These are phyloP conservation scores for Elymnias hypermnestra DNA, from an alignment of 1,140 invertebrate genomes.

Conservation along the genomic window DNA sequence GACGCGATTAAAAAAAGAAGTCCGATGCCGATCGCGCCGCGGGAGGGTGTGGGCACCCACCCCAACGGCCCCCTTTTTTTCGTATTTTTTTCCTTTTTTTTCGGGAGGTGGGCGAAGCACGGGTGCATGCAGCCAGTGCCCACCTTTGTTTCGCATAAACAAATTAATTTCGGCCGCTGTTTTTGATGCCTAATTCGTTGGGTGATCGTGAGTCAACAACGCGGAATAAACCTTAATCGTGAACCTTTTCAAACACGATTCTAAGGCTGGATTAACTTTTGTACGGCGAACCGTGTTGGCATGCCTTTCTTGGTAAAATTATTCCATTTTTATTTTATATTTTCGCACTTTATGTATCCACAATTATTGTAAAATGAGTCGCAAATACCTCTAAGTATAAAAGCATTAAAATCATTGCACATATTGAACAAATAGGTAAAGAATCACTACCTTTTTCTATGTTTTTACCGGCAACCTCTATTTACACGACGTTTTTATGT, in stretches of 20 bases:
- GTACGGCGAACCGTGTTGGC: not conserved
- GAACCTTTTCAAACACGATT: constrained; percentile 17
- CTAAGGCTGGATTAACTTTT: constrained; percentile 18
- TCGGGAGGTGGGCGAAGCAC: constrained; percentile 65
- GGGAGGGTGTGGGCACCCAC: constrained; percentile 43
- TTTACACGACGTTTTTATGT: too few relatives aligned
- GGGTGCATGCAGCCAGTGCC: constrained; percentile 71
- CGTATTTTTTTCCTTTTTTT: constrained; percentile 63
- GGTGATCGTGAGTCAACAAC: constrained; percentile 29
- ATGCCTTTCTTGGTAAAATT: not conserved
- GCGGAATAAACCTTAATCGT: constrained; percentile 25
- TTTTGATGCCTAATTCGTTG: constrained; percentile 70
- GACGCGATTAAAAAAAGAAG: constrained; percentile 76
- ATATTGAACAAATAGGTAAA: too few relatives aligned
- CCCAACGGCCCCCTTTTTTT: constrained; percentile 47
- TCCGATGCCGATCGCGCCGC: constrained; percentile 70
- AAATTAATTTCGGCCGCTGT: constrained; percentile 74
- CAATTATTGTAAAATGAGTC: not conserved
- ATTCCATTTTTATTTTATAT: not conserved
- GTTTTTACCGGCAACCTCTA: too few relatives aligned
- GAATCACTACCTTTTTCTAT: too few relatives aligned
- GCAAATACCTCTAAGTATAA: too few relatives aligned
- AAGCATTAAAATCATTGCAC: too few relatives aligned
- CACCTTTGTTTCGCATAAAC: constrained; percentile 75
- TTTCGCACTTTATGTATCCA: not conserved